Conservation (phyloP, 1,140 invertebrate species). For the Atopsyche davidsoni region DNA sequence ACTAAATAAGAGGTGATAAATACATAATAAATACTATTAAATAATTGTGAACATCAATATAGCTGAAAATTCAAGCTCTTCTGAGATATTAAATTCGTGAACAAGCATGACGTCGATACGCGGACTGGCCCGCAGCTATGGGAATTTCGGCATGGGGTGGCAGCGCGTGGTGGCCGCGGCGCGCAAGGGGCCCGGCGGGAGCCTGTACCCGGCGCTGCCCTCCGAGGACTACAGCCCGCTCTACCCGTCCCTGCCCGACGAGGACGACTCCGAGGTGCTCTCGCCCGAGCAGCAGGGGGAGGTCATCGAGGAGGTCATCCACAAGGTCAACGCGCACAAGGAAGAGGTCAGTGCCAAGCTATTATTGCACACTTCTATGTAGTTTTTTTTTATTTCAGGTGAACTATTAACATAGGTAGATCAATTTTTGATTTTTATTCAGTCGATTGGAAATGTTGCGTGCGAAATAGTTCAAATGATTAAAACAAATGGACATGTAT, state of each 20-base stretch:
- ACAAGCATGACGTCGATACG: constrained; percentile 19
- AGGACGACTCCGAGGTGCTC: constrained; percentile 34
- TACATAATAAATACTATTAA: too few relatives aligned
- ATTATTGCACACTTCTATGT: constrained; percentile 11
- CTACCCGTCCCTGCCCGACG: constrained; percentile 41
- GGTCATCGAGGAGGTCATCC: constrained; percentile 42
- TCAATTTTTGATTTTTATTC: constrained; percentile 1
- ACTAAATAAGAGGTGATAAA: too few relatives aligned
- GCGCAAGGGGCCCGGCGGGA: constrained; percentile 27
- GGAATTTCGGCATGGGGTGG: constrained; percentile 28
- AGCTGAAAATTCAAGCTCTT: too few relatives aligned
- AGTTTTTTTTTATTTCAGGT: neutral
- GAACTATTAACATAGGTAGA: neutral
- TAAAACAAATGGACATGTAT: neutral
- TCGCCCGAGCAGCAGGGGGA: constrained; percentile 31
- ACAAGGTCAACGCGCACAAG: constrained; percentile 38
- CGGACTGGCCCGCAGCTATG: constrained; percentile 21
- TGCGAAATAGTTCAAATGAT: constrained; percentile 15
- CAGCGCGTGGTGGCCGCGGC: constrained; percentile 22
- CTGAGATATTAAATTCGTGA: too few relatives aligned
- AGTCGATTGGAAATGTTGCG: constrained; percentile 1
- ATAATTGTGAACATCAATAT: too few relatives aligned
- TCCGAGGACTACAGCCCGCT: constrained; percentile 36
- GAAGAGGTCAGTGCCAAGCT: constrained; percentile 38
- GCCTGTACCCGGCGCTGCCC: constrained; percentile 41